Percentiles rank a stretch among this genome's conserved stretches.
phyloP scores from a whole-genome alignment of 2,888 invertebrate species.

The Parelbella ahira region DNA sequence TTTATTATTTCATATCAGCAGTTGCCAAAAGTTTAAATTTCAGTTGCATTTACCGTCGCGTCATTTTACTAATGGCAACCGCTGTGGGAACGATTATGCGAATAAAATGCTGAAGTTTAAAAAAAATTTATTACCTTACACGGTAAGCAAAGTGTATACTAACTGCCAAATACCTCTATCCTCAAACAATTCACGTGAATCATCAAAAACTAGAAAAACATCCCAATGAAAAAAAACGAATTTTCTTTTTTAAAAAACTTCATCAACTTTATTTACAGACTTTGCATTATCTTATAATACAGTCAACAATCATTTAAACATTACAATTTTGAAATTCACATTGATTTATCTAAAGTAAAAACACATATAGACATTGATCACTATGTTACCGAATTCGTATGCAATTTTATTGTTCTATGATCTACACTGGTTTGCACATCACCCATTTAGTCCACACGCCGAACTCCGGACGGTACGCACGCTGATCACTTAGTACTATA shows the following conservation, averaged over 20 bases:
- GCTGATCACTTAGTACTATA: slow-evolving; percentile 42
- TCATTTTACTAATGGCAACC: too few relatives aligned
- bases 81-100: too few relatives aligned
- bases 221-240: too few relatives aligned
- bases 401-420: slow-evolving; percentile 38
- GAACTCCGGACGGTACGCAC: slow-evolving; percentile 52
- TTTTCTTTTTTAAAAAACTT: slow-evolving; percentile 53
- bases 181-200: too few relatives aligned
- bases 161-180: too few relatives aligned
- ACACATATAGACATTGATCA: slow-evolving; percentile 64
- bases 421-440: slow-evolving; percentile 26
- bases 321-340: slow-evolving; percentile 72
- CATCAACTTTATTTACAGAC: slow-evolving; percentile 79
- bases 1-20: slow-evolving; percentile 39
- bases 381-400: slow-evolving; percentile 55
- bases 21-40: slow-evolving; percentile 41
- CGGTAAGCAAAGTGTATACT: too few relatives aligned
- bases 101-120: too few relatives aligned
- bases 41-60: slow-evolving; percentile 18
- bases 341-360: slow-evolving; percentile 74
- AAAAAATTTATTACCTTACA: too few relatives aligned
- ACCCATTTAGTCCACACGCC: slow-evolving; percentile 30
- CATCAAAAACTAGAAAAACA: too few relatives aligned
- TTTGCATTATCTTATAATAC: slow-evolving; percentile 78
- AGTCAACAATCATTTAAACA: slow-evolving; percentile 75